Evolutionary conservation across 2,888 invertebrate species (phyloP).

Genomic region (Cordilura impudica): DNA sequence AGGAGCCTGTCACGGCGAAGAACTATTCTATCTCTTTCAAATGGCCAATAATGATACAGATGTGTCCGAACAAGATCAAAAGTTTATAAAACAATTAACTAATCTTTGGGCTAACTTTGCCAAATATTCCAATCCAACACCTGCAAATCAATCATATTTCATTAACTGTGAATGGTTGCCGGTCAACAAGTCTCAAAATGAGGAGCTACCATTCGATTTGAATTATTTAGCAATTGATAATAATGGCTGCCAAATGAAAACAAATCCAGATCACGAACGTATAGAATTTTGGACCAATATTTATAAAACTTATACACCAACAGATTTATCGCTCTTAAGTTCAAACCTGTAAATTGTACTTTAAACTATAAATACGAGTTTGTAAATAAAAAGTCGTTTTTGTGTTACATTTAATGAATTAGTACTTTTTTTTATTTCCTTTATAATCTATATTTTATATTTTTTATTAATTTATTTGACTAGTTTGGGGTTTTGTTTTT

Average conservation of each 20-base stretch:
- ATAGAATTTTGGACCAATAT: slow-evolving; percentile 74
- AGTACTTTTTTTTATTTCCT: slow-evolving; percentile 43
- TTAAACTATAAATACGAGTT: slow-evolving; percentile 62
- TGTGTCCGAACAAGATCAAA: slow-evolving; percentile 65
- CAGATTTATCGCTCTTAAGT: slow-evolving; percentile 63
- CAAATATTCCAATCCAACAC: slow-evolving; percentile 78
- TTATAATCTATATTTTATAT: slow-evolving; percentile 34
- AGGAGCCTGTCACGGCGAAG: slow-evolving; percentile 82
- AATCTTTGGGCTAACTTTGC: slow-evolving; percentile 84
- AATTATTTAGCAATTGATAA: slow-evolving; percentile 72
- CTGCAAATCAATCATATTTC: slow-evolving; percentile 51
- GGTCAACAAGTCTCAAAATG: slow-evolving; percentile 59
- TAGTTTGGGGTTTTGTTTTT: slow-evolving; percentile 45
- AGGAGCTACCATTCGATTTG: slow-evolving; percentile 64
- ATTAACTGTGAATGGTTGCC: slow-evolving; percentile 70
- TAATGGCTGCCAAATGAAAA: slow-evolving; percentile 68
- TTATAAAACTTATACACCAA: slow-evolving; percentile 71
- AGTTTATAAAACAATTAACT: slow-evolving; percentile 78
- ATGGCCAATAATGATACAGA: slow-evolving; percentile 63
- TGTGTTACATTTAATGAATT: slow-evolving; percentile 61
- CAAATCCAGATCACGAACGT: slow-evolving; percentile 72
- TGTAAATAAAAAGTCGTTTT: slow-evolving; percentile 43
- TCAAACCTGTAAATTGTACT: slow-evolving; percentile 66
- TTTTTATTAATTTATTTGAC: slow-evolving; percentile 57
- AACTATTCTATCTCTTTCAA: slow-evolving; percentile 81